Conservation (phyloP, 2,888 invertebrate genomes). For the Dryobotodes eremita region DNA sequence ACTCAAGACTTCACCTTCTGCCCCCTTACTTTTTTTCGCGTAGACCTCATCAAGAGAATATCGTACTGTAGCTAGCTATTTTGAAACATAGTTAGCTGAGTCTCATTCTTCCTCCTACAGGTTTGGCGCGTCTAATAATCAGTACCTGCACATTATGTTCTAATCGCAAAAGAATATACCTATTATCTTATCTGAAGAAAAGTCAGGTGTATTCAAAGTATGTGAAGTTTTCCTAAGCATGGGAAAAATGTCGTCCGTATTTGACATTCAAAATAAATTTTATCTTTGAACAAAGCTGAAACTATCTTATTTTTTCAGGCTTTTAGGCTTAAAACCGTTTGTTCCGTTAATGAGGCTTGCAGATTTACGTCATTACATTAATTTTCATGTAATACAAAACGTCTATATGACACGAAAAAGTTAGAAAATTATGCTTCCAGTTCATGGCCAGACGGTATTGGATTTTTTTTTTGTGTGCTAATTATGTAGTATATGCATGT, state of each 20-base stretch:
- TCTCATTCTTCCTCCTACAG: no score
- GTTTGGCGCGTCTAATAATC: background rate
- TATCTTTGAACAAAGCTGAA: conserved; percentile 40
- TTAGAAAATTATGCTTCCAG: background rate
- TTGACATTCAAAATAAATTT: conserved; percentile 20
- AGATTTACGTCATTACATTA: conserved; percentile 32
- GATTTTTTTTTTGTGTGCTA: background rate
- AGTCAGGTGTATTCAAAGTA: background rate
- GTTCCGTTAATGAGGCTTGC: conserved; percentile 17
- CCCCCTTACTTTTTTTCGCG: background rate
- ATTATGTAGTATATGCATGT: background rate
- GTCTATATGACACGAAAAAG: background rate
- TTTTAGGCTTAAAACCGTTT: conserved; percentile 42
- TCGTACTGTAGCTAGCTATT: background rate
- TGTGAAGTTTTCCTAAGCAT: background rate
- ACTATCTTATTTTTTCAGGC: conserved; percentile 58
- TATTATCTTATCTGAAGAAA: background rate
- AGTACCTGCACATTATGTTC: background rate
- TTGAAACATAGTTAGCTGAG: background rate
- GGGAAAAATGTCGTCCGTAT: conserved; percentile 36
- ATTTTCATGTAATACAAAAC: conserved; percentile 10
- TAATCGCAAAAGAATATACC: background rate
- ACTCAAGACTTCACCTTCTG: background rate
- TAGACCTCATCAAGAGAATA: background rate
- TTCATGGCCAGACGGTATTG: background rate